Evolutionary conservation across 2,113 vertebrate genomes (phyloP).

Genomic region (Anhinga anhinga): DNA sequence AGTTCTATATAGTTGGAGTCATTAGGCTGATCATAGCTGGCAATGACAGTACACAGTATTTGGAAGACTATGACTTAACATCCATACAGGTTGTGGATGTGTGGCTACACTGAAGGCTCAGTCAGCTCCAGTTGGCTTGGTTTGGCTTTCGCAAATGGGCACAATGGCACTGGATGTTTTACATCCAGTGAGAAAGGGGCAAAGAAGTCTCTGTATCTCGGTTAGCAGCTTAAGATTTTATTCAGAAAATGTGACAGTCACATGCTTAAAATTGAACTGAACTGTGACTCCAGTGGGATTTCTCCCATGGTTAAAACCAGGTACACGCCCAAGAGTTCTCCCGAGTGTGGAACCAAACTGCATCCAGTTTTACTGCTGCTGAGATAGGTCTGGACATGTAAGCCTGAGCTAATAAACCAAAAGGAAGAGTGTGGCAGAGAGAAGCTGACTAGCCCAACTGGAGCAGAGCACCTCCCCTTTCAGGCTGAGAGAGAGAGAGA

Average conservation of each 20-base stretch:
- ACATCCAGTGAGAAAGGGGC: background rate
- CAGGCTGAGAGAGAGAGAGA: background rate
- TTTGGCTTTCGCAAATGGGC: background rate
- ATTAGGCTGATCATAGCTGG: background rate
- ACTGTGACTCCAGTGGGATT: background rate
- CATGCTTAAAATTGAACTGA: background rate
- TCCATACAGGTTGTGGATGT: background rate
- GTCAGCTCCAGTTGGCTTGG: background rate
- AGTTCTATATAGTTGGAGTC: background rate
- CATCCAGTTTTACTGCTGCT: background rate
- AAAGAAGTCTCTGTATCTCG: background rate
- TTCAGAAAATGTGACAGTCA: background rate
- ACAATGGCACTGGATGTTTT: background rate
- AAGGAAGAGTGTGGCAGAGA: background rate
- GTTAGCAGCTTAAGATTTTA: background rate
- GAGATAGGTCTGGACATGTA: background rate
- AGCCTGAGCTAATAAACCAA: background rate
- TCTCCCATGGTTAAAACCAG: background rate
- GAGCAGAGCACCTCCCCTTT: background rate
- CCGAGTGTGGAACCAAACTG: background rate
- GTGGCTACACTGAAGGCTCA: background rate
- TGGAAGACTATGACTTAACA: background rate
- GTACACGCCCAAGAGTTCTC: background rate
- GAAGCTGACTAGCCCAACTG: background rate
- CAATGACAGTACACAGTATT: background rate